Conservation (phyloP, 1,140 invertebrate species). For the Magallana angulata region DNA sequence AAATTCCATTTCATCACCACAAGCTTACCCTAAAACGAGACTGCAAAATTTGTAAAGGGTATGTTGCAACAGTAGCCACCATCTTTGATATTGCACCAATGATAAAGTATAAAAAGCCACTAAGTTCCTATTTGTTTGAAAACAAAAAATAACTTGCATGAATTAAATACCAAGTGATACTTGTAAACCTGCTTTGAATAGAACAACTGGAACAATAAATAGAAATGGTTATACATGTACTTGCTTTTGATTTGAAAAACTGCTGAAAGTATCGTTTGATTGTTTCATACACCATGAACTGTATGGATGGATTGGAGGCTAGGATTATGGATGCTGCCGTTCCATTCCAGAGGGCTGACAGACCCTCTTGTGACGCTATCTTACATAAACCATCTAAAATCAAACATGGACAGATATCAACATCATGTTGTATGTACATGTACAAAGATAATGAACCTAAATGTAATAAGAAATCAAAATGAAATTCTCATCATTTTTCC, state of each 20-base stretch:
- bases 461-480: too few relatives aligned
- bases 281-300: conserved; percentile 94
- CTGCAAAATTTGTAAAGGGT: conserved; percentile 93
- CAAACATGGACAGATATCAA: not conserved
- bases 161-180: too few relatives aligned
- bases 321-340: conserved; percentile 90
- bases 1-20: too few relatives aligned
- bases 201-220: too few relatives aligned
- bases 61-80: conserved; percentile 90
- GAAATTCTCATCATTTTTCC: too few relatives aligned
- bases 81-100: conserved; percentile 90
- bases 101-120: conserved; percentile 82
- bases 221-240: not conserved
- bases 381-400: conserved; percentile 83
- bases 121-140: conserved; percentile 77
- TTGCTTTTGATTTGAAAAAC: conserved; percentile 64
- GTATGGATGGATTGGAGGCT: conserved; percentile 92
- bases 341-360: conserved; percentile 88
- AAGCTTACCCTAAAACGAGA: conserved; percentile 86
- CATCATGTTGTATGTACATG: too few relatives aligned
- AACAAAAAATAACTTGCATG: too few relatives aligned
- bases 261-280: conserved; percentile 85
- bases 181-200: too few relatives aligned
- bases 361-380: conserved; percentile 86
- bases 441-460: too few relatives aligned